Evolutionary conservation across 2,797 vertebrate genomes (phyloP), one percentile per base, ranked within the genome.

Genomic region (Lindbergichthys nudifrons): DNA sequence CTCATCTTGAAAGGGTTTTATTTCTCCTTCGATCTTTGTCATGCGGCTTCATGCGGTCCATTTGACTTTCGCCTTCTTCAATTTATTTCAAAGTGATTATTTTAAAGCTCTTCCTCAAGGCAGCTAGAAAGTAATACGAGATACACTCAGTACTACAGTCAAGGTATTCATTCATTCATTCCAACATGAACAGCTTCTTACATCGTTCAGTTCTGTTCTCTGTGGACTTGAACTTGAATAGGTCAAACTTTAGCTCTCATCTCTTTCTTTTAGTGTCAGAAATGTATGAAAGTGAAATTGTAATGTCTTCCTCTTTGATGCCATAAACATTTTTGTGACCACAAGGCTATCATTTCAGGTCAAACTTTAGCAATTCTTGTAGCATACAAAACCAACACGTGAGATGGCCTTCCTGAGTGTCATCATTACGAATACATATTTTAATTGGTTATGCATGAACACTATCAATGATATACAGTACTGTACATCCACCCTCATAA

Each of bases 251-350:
- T 26, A 26, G 26, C 26, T 50, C 16, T 0, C 2, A 1, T 36
- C 41, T 68, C 43, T 46, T 15, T 11, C 63, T 30, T 51, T 51
- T 61, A 5, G 3, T 65, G 48, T 65, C 23, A 10, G 43, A 65
- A 68, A 58, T 23, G 47, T 45, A 18, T 32, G 10, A 72, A 60
- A 7, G 8, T 32, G 59, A 47, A 72, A 8, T 79, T 73, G 19
- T 42, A 2, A 57, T 36, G 11, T 59, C 12, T 51, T 58, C 5
- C 10, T 64, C 48, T 62, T 10, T 70, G 13, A 70, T 63, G 61
- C 65, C 87, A 67, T 45, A 65, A 56, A 10, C 19, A 65, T 41
- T 19, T 8, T 73, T 16, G 39, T 47, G 51, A 67, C 11, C 57
- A 52, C 26, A 46, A 52, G 13, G 59, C 9, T 0, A 15, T 10